A percentile compares a stretch with the other conserved stretches of the same genome.
Conservation (phyloP, 2,888 invertebrate species). For the Drosophila merina region DNA sequence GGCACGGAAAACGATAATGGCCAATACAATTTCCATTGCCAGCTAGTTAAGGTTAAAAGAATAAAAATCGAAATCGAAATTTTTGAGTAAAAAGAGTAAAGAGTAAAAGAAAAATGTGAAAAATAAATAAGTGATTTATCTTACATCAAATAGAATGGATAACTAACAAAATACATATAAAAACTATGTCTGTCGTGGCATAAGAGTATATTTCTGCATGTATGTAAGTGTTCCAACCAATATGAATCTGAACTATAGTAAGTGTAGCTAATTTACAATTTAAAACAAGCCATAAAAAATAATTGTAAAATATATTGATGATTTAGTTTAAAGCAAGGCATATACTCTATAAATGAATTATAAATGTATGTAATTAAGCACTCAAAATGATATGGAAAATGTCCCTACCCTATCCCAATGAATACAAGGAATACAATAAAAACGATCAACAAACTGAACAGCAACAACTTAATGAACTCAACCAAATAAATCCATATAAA, state of each 20-base stretch:
- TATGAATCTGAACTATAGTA: slow-evolving; percentile 42
- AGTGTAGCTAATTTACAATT: slow-evolving; percentile 68
- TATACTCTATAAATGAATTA: slow-evolving; percentile 45
- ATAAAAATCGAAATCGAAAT: slow-evolving; percentile 18
- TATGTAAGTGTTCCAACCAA: slow-evolving; percentile 46
- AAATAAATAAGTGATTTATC: slow-evolving; percentile 69
- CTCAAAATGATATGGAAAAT: slow-evolving; percentile 40
- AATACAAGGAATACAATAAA: slow-evolving; percentile 38
- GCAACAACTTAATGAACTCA: slow-evolving; percentile 41
- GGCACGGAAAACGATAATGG: slow-evolving; percentile 11
- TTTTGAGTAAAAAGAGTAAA: neutral
- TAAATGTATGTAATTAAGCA: slow-evolving; percentile 50
- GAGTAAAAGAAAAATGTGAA: slow-evolving; percentile 10
- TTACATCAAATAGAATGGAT: slow-evolving; percentile 54
- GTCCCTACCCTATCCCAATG: slow-evolving; percentile 34
- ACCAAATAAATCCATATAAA: slow-evolving; percentile 48
- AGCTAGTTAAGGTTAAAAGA: slow-evolving; percentile 34
- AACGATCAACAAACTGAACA: slow-evolving; percentile 25
- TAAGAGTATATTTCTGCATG: slow-evolving; percentile 43
- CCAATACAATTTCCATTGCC: slow-evolving; percentile 35
- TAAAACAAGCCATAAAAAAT: slow-evolving; percentile 49
- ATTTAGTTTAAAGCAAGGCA: slow-evolving; percentile 37
- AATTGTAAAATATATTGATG: slow-evolving; percentile 42
- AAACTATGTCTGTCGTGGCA: slow-evolving; percentile 36
- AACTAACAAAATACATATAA: slow-evolving; percentile 14